Conservation (phyloP, 2,888 invertebrate species). For the Cerceris rybyensis region DNA sequence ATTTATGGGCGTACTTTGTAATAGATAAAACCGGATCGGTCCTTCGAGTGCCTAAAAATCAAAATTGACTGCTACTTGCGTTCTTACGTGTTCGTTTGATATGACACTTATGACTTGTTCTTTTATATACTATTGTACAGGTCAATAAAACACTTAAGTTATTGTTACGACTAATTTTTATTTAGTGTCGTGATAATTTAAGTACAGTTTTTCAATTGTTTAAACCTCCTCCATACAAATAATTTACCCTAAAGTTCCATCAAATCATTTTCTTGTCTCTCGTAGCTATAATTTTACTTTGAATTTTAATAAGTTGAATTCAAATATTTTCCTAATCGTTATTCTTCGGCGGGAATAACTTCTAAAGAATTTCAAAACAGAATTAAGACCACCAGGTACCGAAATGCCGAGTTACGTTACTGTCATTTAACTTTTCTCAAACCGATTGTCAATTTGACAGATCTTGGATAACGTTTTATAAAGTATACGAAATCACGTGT, state of each 20-base stretch:
- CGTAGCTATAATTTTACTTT: too few relatives aligned
- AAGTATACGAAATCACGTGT: constrained; percentile 39
- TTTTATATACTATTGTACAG: constrained; percentile 46
- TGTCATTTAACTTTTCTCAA: constrained; percentile 23
- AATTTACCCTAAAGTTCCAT: too few relatives aligned
- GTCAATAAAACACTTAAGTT: constrained; percentile 57
- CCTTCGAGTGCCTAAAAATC: constrained; percentile 4
- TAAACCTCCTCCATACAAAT: too few relatives aligned
- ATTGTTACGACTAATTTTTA: constrained; percentile 32
- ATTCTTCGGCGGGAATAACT: too few relatives aligned
- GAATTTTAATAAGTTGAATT: too few relatives aligned
- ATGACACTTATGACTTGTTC: constrained; percentile 44
- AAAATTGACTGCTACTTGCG: constrained; percentile 16
- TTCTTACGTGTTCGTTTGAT: constrained; percentile 38
- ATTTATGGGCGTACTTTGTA: constrained; percentile 18
- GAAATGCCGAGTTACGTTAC: constrained; percentile 27
- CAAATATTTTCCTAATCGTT: too few relatives aligned
- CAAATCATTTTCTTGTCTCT: too few relatives aligned
- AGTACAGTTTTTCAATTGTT: too few relatives aligned
- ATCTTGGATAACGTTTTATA: constrained; percentile 19
- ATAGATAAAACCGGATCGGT: constrained; percentile 11
- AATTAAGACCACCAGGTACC: constrained; percentile 7
- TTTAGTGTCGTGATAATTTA: not conserved
- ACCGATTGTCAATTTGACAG: constrained; percentile 43
- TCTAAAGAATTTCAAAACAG: too few relatives aligned